Evolutionary conservation across 2,113 vertebrate species (phyloP), one percentile per base, ranked within the genome.

Genomic region (Odontophorus gujanensis): DNA sequence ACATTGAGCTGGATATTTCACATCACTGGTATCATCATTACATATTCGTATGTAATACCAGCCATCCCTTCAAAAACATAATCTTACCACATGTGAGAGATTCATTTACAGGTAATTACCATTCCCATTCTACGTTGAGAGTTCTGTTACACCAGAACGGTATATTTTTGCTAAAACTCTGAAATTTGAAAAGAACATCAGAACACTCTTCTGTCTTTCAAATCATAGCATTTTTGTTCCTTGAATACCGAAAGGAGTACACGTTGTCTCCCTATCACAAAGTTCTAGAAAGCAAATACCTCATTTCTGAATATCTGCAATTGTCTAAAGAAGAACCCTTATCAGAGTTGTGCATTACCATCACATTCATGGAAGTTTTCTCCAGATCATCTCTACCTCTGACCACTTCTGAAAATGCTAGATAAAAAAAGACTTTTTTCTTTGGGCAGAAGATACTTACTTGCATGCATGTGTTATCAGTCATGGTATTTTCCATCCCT

Each of bases 401-500:
- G 20, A 93, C 32, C 36, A 81, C 55, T 66, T 73, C 43, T 47
- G 75, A 53, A 90, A 90, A 43, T 28, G 63, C 13, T n/a, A 18
- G 66, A 67, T 38, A 14, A 42, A 61, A 85, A 84, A 85, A 42
- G 15, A 8, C 6, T 15, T 7, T 36, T 43, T 3, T 34, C 22
- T 76, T 93, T 21, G 38, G 30, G n/a, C 36, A 34, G 15, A 65
- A 90, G 11, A 4, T n/a, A 20, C 72, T 59, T 65, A 63, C 65
- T n/a, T 68, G 28, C 15, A 74, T 25, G 9, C 14, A 30, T 6
- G 8, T 3, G 8, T 50, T 50, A 69, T 13, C 32, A 36, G 38
- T 50, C 50, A 34, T 0, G 63, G 42, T 3, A 2, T 4, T 0
- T 9, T 67, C 7, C 53, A 13, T 53, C 38, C 28, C 36, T 65